Base-by-base conservation (phyloP, 2,113 vertebrate genomes). In the Bubalus kerabau region DNA sequence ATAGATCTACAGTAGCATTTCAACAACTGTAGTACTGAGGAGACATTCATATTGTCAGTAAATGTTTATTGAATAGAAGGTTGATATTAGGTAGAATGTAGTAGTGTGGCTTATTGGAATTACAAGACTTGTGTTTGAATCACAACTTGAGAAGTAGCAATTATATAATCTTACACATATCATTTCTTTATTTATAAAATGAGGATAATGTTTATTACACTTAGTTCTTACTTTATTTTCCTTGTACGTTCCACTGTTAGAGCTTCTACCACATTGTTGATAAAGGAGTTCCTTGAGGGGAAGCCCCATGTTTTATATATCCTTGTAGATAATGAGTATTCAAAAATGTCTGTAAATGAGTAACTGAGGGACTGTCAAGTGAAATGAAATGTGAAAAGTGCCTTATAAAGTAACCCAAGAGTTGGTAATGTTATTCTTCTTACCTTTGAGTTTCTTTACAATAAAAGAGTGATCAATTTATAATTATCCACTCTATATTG, bases 141-240 rank as follows among this genome's bases (percentile, higher is more conserved):
- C 81, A 67, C 57, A 92, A 21, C 46, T 92, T 86, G 36, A 98
- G 59, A 91, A 40, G 88, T 85, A 89, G 36, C 28, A 76, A 83
- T 23, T 60, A 12, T 43, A 21, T 92, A 80, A 64, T 74, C 32
- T 89, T 90, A 62, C 23, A 2, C 5, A 24, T 9, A 71, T 94
- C 14, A 83, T 95, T 85, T 97, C 85, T 84, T 36, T 85, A 82
- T 90, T 85, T 91, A 40, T 84, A 88, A 92, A 81, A 57, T 71
- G 59, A 60, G 11, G 10, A 36, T 92, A 84, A 2, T 80, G 32
- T 89, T 91, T 80, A n/a, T 26, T 28, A 88, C 36, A 3, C 2
- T 74, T 80, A 30, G 54, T 91, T 16, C 1, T 7, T 89, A 28
- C 32, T 91, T 85, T 85, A 74, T 93, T 81, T 96, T 30, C 32